These are phyloP conservation scores for Otolemur garnettii DNA, from an alignment of 2,113 vertebrate species.

Conservation along the genomic window DNA sequence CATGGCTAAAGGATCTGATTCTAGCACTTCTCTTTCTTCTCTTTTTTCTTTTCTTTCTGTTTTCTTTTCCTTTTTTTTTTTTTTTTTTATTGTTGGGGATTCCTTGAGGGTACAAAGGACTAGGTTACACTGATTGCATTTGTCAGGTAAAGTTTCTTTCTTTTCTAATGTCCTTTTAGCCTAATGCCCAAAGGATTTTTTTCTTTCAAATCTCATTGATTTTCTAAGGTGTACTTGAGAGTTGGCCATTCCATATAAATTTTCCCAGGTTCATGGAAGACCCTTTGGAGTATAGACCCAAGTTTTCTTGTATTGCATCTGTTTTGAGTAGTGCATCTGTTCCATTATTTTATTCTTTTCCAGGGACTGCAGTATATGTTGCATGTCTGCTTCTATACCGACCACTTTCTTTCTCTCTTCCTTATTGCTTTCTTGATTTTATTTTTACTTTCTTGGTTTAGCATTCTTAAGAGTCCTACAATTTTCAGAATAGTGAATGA, in stretches of 20 bases:
- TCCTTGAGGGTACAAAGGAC: too few species aligned
- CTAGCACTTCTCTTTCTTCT: not conserved
- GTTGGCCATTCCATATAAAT: not conserved
- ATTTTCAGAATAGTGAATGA: too few species aligned
- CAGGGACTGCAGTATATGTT: not conserved
- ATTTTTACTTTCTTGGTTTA: too few species aligned
- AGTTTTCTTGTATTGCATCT: slow-evolving; percentile 6
- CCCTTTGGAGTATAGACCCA: not conserved
- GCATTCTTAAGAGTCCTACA: too few species aligned
- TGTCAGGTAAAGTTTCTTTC: not conserved
- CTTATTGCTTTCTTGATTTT: too few species aligned
- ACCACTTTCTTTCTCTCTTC: not conserved
- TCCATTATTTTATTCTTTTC: slow-evolving; percentile 3
- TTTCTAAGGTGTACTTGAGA: not conserved
- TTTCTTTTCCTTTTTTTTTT: too few species aligned
- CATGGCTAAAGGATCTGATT: not conserved
- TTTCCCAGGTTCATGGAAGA: slow-evolving; percentile 7
- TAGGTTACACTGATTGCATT: too few species aligned
- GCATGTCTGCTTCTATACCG: not conserved
- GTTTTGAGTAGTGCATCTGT: slow-evolving; percentile 8
- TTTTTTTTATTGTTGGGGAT: too few species aligned
- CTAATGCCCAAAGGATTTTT: not conserved
- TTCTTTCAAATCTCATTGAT: slow-evolving; percentile 6
- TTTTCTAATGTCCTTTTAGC: slow-evolving; percentile 19
- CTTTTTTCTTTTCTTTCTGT: too few species aligned